Conservation (phyloP, 1,140 invertebrate species). For the Macrobrachium nipponense region DNA sequence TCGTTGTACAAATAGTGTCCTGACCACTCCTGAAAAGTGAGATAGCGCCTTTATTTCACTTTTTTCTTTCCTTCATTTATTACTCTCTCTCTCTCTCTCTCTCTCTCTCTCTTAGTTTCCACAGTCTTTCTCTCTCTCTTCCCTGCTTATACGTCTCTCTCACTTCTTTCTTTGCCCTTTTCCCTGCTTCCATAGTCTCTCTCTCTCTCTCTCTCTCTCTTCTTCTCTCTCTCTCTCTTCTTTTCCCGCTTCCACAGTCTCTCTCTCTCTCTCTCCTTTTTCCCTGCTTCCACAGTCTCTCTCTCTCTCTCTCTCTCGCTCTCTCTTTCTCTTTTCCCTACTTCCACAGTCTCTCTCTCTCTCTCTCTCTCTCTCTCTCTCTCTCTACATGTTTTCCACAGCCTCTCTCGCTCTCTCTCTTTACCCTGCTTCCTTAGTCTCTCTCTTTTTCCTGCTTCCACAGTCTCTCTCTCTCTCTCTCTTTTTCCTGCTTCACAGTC, state of each 20-base stretch:
- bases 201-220: slow-evolving; percentile 13
- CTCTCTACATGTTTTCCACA: too few species aligned
- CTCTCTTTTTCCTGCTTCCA: not conserved
- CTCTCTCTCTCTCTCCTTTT: not conserved
- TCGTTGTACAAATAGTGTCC: too few species aligned
- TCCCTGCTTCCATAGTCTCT: not conserved
- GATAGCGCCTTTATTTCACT: not conserved
- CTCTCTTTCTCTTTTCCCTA: too few species aligned
- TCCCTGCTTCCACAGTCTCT: not conserved
- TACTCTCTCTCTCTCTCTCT: slow-evolving; percentile 8
- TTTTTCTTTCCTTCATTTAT: not conserved
- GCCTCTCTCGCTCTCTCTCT: not conserved
- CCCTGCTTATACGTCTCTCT: not conserved
- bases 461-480: not conserved
- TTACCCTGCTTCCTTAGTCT: too few species aligned
- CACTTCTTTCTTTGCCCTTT: not conserved
- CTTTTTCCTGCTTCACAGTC: too few species aligned
- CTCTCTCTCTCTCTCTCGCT: not conserved
- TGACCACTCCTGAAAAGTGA: too few species aligned
- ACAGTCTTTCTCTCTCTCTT: slow-evolving; percentile 1
- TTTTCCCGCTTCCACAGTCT: too few species aligned
- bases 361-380: not conserved
- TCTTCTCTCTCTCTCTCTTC: not conserved
- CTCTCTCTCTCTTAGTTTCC: not conserved
- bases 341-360: slow-evolving; percentile 11